Conservation (phyloP, 2,888 invertebrate genomes). For the Ectemnius lituratus region DNA sequence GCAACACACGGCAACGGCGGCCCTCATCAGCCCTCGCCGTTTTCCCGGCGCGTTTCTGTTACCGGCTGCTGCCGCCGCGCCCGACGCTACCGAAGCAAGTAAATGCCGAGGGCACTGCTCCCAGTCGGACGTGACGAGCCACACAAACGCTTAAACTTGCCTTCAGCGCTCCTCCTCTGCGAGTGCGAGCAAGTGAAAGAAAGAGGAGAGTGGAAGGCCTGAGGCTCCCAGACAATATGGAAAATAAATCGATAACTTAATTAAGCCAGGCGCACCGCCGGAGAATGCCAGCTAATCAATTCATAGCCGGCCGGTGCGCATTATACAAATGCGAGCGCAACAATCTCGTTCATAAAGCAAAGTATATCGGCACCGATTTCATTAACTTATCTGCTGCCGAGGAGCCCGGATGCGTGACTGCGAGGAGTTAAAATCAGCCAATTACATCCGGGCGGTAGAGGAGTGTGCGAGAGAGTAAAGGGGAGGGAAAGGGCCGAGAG, state of each 20-base stretch:
- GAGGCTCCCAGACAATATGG: constrained; percentile 58
- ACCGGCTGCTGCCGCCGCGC: no score
- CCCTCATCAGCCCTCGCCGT: constrained; percentile 39
- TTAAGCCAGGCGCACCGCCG: constrained; percentile 64
- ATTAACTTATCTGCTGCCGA: constrained; percentile 72
- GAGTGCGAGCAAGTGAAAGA: constrained; percentile 7
- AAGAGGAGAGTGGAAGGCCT: constrained; percentile 42
- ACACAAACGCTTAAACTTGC: constrained; percentile 51
- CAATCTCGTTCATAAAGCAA: constrained; percentile 71
- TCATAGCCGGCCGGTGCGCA: constrained; percentile 53
- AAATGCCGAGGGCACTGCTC: constrained; percentile 23
- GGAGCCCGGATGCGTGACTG: constrained; percentile 70
- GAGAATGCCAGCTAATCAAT: constrained; percentile 71
- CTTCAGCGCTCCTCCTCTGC: constrained; percentile 41
- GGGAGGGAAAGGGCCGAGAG: constrained; percentile 14
- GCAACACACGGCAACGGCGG: constrained; percentile 26
- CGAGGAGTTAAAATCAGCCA: constrained; percentile 66
- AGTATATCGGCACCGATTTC: constrained; percentile 71
- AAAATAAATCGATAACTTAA: constrained; percentile 76
- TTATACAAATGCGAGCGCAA: constrained; percentile 66
- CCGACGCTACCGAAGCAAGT: constrained; percentile 12
- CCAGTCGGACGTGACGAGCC: constrained; percentile 59
- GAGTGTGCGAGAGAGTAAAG: constrained; percentile 21
- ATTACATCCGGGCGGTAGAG: constrained; percentile 45
- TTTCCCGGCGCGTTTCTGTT: constrained; percentile 22